Percentiles rank a stretch among this genome's conserved stretches.
phyloP scores from a whole-genome alignment of 2,113 vertebrate species.

The Myiopsitta monachus region DNA sequence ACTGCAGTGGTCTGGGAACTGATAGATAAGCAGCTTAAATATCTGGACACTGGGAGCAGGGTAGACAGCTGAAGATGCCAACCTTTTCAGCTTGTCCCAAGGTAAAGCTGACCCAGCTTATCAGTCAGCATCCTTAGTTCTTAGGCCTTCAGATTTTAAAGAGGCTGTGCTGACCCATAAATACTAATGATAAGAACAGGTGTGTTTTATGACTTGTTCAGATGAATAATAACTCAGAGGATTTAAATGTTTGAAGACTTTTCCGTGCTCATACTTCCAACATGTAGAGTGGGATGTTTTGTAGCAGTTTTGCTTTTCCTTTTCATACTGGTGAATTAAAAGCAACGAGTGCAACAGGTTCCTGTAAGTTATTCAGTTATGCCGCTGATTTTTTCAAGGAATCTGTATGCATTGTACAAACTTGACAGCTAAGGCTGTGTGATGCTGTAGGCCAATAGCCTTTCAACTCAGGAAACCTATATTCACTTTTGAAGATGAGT shows the following conservation, averaged over 20 bases:
- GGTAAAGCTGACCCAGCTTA: slow-evolving; percentile 36
- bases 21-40: slow-evolving; percentile 44
- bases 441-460: background rate
- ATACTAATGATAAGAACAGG: background rate
- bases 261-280: background rate
- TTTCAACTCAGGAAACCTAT: background rate
- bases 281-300: background rate
- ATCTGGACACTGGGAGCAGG: background rate
- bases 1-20: background rate
- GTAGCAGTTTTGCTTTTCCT: background rate
- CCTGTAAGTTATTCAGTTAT: background rate
- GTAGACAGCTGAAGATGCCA: slow-evolving; percentile 49
- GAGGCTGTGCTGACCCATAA: background rate
- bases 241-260: background rate
- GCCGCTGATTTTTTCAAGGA: background rate
- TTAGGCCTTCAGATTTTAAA: slow-evolving; percentile 7
- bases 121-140: slow-evolving; percentile 27
- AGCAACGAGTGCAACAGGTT: background rate
- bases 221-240: background rate
- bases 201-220: background rate
- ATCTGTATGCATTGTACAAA: background rate
- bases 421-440: background rate
- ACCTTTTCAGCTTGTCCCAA: slow-evolving; percentile 12
- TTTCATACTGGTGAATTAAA: background rate
- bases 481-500: background rate